Conservation (phyloP, 2,797 vertebrate genomes). For the Eospalax fontanierii region DNA sequence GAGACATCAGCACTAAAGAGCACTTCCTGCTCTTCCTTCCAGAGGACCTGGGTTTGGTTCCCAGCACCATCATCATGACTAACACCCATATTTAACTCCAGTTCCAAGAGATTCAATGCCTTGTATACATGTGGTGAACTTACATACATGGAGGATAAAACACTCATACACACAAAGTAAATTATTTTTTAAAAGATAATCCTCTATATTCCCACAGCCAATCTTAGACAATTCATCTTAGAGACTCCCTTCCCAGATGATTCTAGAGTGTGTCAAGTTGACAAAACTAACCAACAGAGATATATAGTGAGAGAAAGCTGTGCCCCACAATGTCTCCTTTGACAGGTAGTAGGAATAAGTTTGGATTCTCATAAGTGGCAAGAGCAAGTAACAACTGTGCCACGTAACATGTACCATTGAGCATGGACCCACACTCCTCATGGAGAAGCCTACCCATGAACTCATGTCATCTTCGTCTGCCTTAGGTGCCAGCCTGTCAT, state of each 20-base stretch:
- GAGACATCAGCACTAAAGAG: too few species aligned
- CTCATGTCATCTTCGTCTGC: background rate
- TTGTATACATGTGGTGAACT: too few species aligned
- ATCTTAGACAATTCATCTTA: background rate
- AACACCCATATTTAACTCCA: too few species aligned
- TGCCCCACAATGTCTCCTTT: background rate
- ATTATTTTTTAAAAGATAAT: too few species aligned
- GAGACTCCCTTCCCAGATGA: background rate
- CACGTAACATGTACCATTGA: rapidly evolving
- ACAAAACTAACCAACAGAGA: background rate
- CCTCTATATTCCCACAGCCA: background rate
- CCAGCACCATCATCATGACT: too few species aligned
- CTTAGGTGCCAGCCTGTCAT: too few species aligned
- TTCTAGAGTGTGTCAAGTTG: too few species aligned
- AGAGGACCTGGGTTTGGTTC: too few species aligned
- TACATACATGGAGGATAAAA: too few species aligned
- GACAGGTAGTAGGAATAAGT: background rate
- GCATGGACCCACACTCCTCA: rapidly evolving
- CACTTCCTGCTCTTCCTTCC: too few species aligned
- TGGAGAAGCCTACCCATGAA: background rate
- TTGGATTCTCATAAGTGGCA: background rate
- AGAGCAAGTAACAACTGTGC: rapidly evolving
- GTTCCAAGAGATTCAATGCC: too few species aligned
- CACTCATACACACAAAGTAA: too few species aligned
- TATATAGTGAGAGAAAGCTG: background rate